Evolutionary conservation across 92 coral and sea anemone species (phyloP), one percentile per base, ranked within the genome.

Genomic region (Hydrozoanthus gracilis): DNA sequence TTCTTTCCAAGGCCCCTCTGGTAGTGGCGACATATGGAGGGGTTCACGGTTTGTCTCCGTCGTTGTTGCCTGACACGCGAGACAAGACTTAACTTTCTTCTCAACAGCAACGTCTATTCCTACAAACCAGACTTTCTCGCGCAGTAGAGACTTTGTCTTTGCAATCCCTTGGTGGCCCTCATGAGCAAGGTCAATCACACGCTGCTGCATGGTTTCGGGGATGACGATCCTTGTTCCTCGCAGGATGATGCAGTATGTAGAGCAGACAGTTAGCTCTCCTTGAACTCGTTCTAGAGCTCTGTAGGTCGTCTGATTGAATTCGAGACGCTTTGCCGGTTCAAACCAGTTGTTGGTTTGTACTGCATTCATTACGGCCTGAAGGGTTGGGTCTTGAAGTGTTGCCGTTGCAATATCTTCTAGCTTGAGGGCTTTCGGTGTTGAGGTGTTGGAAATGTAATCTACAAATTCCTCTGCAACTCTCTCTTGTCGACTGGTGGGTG

Each of bases 21-120:
- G 82, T 64, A 80, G 73, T 44, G 66, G 52, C 44, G 88, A 74
- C 83, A 86, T 73, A 72, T 7, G 77, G 77, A 88, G 89, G 8
- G 96, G 94, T 79, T 93, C 94, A 51, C 94, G 84, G 64, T 73
- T 91, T 68, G 82, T 62, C 6, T 16, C 52, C 62, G 89, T 76
- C 44, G 89, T 86, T 27, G 73, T 70, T 20, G 70, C 76, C 79
- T 86, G 90, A 52, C 90, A 87, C 77, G 77, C 77, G 44, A 88
- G 49, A 64, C 92, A 91, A 12, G 91, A 67, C 79, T 89, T 91
- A 9, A 93, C 88, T 70, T 67, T 86, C n/a, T 56, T 83, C 71
- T 87, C 93, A 20, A 85, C 89, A 77, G 83, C 35, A 18, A 51
- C 69, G 87, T 93, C 90, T 72, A 72, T 72, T 68, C 73, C 73